These are phyloP conservation scores for Netelia virgata DNA, from an alignment of 2,888 invertebrate species.

Conservation along the genomic window DNA sequence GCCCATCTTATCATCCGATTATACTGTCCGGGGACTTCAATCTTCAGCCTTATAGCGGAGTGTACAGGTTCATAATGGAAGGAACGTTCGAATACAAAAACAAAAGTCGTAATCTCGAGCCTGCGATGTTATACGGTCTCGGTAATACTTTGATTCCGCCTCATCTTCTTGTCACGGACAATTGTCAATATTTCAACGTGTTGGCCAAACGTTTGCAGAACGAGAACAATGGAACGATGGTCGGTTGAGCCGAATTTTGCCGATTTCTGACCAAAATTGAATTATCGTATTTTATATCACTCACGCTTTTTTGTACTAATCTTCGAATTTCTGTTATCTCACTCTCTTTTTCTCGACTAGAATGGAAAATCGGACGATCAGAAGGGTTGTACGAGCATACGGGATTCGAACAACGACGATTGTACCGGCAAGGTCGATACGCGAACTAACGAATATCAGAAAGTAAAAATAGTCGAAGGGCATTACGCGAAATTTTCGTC, in stretches of 20 bases:
- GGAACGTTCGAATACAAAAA: slow-evolving; percentile 87
- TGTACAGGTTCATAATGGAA: slow-evolving; percentile 89
- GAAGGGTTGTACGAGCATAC: neutral
- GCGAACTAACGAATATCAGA: slow-evolving; percentile 72
- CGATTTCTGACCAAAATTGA: slow-evolving; percentile 13
- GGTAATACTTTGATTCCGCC: slow-evolving; percentile 82
- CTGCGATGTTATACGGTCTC: slow-evolving; percentile 79
- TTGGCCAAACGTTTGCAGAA: slow-evolving; percentile 85
- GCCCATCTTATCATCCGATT: slow-evolving; percentile 89
- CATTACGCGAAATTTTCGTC: slow-evolving; percentile 86
- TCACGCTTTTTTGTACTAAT: neutral
- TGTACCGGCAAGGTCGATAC: slow-evolving; percentile 69
- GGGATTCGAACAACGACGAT: slow-evolving; percentile 34
- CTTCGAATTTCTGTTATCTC: neutral
- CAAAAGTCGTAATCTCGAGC: slow-evolving; percentile 83
- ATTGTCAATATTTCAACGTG: slow-evolving; percentile 87
- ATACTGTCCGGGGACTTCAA: slow-evolving; percentile 98
- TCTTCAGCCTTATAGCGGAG: slow-evolving; percentile 90
- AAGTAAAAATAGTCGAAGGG: slow-evolving; percentile 76
- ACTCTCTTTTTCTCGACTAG: neutral
- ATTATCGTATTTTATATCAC: slow-evolving; percentile 14
- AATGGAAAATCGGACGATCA: slow-evolving; percentile 57
- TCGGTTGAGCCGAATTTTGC: slow-evolving; percentile 72
- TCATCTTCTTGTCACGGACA: slow-evolving; percentile 86
- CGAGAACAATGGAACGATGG: slow-evolving; percentile 71